These are phyloP conservation scores for Bubo bubo DNA, from an alignment of 2,113 vertebrate genomes.

Conservation along the genomic window DNA sequence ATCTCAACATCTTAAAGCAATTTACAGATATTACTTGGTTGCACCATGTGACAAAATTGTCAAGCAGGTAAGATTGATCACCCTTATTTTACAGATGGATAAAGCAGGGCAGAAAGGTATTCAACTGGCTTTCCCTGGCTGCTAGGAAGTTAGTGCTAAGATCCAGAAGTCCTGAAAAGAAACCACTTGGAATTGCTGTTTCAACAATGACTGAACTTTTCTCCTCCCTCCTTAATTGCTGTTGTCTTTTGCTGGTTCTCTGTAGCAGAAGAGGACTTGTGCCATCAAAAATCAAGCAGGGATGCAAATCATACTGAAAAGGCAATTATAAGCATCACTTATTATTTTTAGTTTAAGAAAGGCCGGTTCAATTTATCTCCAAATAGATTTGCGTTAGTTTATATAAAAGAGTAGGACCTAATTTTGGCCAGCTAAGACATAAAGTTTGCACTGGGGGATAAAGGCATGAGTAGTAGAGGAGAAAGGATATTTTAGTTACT, in stretches of 20 bases:
- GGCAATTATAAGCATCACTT: not conserved
- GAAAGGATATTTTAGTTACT: not conserved
- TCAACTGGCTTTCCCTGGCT: not conserved
- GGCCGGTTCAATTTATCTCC: not conserved
- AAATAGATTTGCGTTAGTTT: not conserved
- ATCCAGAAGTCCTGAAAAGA: slow-evolving; percentile 15
- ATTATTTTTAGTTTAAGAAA: not conserved
- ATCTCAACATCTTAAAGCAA: slow-evolving; percentile 51
- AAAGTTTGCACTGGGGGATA: not conserved
- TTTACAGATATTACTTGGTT: slow-evolving; percentile 22
- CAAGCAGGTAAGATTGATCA: not conserved
- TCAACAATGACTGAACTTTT: not conserved
- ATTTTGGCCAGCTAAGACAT: not conserved
- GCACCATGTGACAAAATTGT: not conserved
- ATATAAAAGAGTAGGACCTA: not conserved
- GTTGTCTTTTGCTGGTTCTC: not conserved
- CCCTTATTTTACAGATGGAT: not conserved
- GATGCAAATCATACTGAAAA: not conserved
- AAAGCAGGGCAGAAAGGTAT: not conserved
- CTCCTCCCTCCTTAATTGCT: not conserved
- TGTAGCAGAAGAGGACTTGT: not conserved
- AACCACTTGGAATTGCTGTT: slow-evolving; percentile 7
- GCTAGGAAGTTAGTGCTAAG: not conserved
- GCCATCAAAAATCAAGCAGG: not conserved
- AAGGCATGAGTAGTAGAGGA: not conserved